phyloP scores from a whole-genome alignment of 2,888 invertebrate genomes.

The Agapostemon virescens region DNA sequence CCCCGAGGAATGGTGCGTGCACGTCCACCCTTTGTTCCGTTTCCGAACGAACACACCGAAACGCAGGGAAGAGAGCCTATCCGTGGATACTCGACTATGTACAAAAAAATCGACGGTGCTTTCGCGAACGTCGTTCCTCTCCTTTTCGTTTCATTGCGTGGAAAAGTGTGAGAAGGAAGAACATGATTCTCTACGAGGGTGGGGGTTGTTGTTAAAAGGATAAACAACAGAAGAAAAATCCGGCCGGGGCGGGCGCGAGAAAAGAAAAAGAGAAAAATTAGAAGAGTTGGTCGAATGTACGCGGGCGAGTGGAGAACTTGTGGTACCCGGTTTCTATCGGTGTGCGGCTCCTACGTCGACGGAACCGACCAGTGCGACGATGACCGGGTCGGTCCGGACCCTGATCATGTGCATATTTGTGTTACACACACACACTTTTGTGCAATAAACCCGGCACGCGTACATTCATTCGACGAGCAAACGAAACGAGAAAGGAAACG shows the following conservation, averaged over 20 bases:
- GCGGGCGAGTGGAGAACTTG: constrained; percentile 19
- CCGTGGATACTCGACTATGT: constrained; percentile 25
- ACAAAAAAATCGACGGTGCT: constrained; percentile 33
- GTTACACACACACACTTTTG: constrained; percentile 42
- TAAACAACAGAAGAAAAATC: constrained; percentile 21
- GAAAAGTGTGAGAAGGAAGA: constrained; percentile 61
- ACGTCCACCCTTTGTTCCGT: neutral
- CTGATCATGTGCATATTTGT: constrained; percentile 3
- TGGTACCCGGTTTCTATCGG: constrained; percentile 5
- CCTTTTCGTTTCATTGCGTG: constrained; percentile 26
- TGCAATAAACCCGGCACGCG: constrained; percentile 51
- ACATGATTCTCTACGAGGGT: constrained; percentile 55
- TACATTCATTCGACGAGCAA: constrained; percentile 52
- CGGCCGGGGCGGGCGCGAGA: neutral
- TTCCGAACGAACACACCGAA: constrained; percentile 26
- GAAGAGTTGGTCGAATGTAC: constrained; percentile 20
- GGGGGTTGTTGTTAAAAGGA: neutral
- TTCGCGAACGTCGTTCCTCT: neutral
- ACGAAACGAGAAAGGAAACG: constrained; percentile 33
- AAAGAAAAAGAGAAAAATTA: neutral
- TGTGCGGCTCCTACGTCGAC: neutral
- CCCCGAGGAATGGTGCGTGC: constrained; percentile 33
- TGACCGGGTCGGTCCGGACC: neutral
- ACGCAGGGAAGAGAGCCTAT: constrained; percentile 37
- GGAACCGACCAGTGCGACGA: neutral